Base-by-base conservation (phyloP, 2,113 vertebrate species). In the Chaenocephalus aceratus region DNA sequence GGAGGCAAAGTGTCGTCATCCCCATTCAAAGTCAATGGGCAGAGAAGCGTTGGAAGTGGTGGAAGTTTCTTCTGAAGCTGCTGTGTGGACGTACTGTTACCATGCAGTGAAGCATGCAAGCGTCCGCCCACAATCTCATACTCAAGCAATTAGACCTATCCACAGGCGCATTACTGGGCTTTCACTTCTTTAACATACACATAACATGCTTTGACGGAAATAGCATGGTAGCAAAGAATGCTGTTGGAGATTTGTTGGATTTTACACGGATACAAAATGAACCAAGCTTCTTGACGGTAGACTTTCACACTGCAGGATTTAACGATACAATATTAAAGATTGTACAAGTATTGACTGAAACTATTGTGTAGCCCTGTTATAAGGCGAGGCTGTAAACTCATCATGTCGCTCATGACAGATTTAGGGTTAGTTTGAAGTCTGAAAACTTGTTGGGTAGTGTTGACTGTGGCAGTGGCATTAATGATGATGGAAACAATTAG, bases 401-500 rank as follows among this genome's bases (percentile, higher is more conserved):
- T 14, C 15, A 11, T 21, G 16, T 16, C 36, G 44, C n/a, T 69
- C 16, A n/a, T 62, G 41, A 46, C 41, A 48, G 10, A 7, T 51
- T 16, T 18, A 36, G 30, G 54, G 13, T 18, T 23, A 59, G 30
- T 44, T 49, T 18, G 1, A 14, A n/a, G 12, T 57, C 18, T 62
- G 44, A 46, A 72, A 80, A 68, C 11, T 49, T 10, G 4, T 13
- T 59, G 14, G 1, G 48, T 5, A 30, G 30, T 48, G 61, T 59
- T 70, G 15, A 60, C 16, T 64, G 12, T 30, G 13, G 2, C 54
- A 45, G 12, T 30, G 13, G 2, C 54, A 45, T 80, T 10, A 65
- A 45, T 48, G 53, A 77, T 77, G 63, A 63, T 36, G 52, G 0
- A 26, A 18, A 63, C 23, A 86, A 80, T 77, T 16, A 71, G 82